Base-by-base conservation (phyloP, 1,140 invertebrate genomes). In the Pomacea maculata region DNA sequence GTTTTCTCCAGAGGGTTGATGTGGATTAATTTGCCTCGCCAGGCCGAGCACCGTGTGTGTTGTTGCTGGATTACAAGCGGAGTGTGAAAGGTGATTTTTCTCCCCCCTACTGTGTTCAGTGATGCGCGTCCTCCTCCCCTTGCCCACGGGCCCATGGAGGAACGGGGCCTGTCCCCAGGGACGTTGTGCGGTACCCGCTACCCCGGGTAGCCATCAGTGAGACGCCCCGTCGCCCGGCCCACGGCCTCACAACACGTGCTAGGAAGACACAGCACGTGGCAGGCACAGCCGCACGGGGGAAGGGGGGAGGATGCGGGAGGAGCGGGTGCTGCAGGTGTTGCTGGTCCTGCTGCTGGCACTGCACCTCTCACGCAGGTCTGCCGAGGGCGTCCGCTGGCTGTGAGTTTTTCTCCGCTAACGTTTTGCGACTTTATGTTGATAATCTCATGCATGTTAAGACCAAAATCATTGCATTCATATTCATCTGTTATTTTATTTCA, bases 361-460 rank as follows among this genome's bases (percentile, higher is more conserved):
- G 21, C 64, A 77, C 64, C 75, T 77, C 15, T 19, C 75, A 29
- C 75, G 45, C 21, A 77, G 63, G 67, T 65, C 75, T n/a, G 75
- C 75, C 14, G 75, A 77, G 64, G 75, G 75, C 25, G 75, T 77
- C 57, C 75, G 75, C 61, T 77, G 75, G 75, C 64, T 77, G 75
- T 77, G 45, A 77, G 75, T 77, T 67, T 34, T 25, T 34, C 17
- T n/a, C 8, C 25, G 21, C 11, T 12, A 52, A 14, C 29, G 10
- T 70, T 65, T 65, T 65, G 64, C 64, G 17, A 65, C 2, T 65
- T 17, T 65, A 17, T 65, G 64, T n/a, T 17, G 17, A 65, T n/a
- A 65, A 65, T 19, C 17, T 65, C 17, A 19, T n/a, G 64, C 17
- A 17, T 25, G 25, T 25, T 25, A 25, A 25, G 25, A 25, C 17